Base-by-base conservation (phyloP, 1,140 invertebrate species). In the Campoletis sonorensis region DNA sequence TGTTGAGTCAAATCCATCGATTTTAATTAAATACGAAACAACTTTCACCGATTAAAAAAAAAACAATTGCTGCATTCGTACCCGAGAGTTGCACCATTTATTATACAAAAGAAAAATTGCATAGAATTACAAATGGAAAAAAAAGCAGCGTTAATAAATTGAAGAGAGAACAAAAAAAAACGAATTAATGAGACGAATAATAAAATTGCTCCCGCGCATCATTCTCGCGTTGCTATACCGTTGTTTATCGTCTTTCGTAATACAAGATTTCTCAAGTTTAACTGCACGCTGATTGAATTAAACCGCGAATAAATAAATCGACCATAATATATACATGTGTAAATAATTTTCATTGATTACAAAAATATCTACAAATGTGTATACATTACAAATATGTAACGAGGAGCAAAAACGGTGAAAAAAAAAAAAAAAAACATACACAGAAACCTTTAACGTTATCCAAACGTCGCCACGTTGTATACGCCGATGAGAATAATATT, bases 121-220 rank as follows among this genome's bases (percentile, higher is more conserved):
- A n/a, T n/a, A n/a, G n/a, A n/a, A n/a, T n/a, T n/a, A n/a, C n/a
- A n/a, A n/a, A n/a, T n/a, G n/a, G n/a, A n/a, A n/a, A n/a, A n/a
- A n/a, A n/a, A 54, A 54, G 16, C 4, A 54, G 3, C 51, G 15
- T 54, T 18, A 72, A 61, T 58, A 21, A 26, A 77, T 21, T 18
- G 18, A 49, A 23, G 21, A 23, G 21, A 49, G 21, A 73, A 51
- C 0, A 40, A 73, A 49, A n/a, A 73, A 51, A 18, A 71, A 73
- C 71, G 40, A 73, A 78, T 64, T 78, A 78, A 78, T 30, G 37
- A 78, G 58, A 77, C 58, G 30, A 77, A 27, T 70, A 30, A 81
- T 27, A 58, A 80, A 80, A 23, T 70, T 83, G 79, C 79, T 83
- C 82, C 82, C 82, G 71, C 80, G 79, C 70, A 83, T 83, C 64